Evolutionary conservation across 1,140 invertebrate genomes (phyloP).

Genomic region (Globodera rostochiensis): DNA sequence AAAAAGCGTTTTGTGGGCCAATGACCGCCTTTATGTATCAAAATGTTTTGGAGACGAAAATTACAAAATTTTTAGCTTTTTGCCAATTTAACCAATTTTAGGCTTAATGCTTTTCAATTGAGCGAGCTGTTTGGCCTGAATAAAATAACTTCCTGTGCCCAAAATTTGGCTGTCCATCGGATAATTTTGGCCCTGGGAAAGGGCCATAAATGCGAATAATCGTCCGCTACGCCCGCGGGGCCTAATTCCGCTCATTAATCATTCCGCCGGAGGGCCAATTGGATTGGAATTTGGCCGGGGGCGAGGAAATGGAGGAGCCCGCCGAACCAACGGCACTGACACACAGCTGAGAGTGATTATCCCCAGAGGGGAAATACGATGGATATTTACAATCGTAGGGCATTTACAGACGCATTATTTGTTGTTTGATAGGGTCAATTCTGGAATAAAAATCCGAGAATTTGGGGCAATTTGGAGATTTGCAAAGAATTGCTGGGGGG

Average conservation of each 20-base stretch:
- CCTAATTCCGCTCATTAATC: slow-evolving; percentile 16
- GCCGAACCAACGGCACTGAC: neutral
- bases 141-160: slow-evolving; percentile 9
- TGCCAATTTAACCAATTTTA: neutral
- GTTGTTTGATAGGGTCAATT: too few species aligned
- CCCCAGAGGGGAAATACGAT: neutral
- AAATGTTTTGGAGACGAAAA: neutral
- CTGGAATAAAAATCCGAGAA: too few species aligned
- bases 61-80: neutral
- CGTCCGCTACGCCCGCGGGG: neutral
- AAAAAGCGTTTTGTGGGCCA: too few species aligned
- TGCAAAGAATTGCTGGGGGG: too few species aligned
- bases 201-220: too few species aligned
- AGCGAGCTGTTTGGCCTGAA: neutral
- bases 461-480: too few species aligned
- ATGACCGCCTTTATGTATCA: too few species aligned
- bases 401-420: too few species aligned
- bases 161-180: neutral
- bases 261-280: slow-evolving; percentile 9
- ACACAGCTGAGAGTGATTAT: slow-evolving; percentile 17
- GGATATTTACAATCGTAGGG: slow-evolving; percentile 3
- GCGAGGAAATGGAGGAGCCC: neutral
- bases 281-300: slow-evolving; percentile 1
- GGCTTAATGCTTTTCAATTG: neutral
- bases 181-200: neutral